A percentile compares a stretch with the other conserved stretches of the same genome.
phyloP scores from a whole-genome alignment of 2,113 vertebrate species.

The Tragulus kanchil region DNA sequence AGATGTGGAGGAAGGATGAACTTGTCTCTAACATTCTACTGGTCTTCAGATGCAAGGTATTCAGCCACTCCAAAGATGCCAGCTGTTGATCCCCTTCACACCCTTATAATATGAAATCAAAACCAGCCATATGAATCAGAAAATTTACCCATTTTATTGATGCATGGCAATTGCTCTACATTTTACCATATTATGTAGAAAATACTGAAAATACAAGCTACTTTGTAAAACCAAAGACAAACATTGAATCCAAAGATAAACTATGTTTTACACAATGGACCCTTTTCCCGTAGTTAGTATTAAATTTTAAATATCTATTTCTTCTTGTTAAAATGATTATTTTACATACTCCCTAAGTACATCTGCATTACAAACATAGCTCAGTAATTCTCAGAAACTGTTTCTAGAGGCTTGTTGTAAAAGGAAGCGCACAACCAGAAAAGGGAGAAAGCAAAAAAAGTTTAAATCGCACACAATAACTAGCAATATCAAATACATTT shows the following conservation, averaged over 20 bases:
- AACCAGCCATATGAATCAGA: constrained; percentile 86
- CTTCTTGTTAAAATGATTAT: constrained; percentile 93
- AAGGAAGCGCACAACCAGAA: constrained; percentile 90
- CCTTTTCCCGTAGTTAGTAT: constrained; percentile 93
- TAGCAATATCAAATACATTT: constrained; percentile 93
- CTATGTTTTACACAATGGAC: constrained; percentile 94
- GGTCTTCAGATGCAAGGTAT: neutral
- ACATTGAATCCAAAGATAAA: constrained; percentile 95
- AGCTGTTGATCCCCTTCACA: neutral
- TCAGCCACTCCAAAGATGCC: neutral
- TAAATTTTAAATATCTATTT: constrained; percentile 95
- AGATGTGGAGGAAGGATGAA: neutral
- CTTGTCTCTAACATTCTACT: neutral
- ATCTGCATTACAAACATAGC: constrained; percentile 93
- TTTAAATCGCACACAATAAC: constrained; percentile 91
- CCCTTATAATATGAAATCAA: constrained; percentile 27
- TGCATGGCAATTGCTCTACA: constrained; percentile 93
- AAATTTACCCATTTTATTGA: constrained; percentile 95
- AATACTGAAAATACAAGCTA: constrained; percentile 96
- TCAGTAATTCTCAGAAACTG: constrained; percentile 92
- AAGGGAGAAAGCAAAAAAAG: constrained; percentile 81
- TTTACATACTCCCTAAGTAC: constrained; percentile 93
- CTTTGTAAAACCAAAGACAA: constrained; percentile 96
- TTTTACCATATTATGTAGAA: constrained; percentile 95
- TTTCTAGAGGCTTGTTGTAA: constrained; percentile 90